Percentiles rank a stretch among this genome's conserved stretches.
These are phyloP conservation scores for Plestiodon gilberti DNA, from an alignment of 2,113 vertebrate genomes.

Conservation along the genomic window DNA sequence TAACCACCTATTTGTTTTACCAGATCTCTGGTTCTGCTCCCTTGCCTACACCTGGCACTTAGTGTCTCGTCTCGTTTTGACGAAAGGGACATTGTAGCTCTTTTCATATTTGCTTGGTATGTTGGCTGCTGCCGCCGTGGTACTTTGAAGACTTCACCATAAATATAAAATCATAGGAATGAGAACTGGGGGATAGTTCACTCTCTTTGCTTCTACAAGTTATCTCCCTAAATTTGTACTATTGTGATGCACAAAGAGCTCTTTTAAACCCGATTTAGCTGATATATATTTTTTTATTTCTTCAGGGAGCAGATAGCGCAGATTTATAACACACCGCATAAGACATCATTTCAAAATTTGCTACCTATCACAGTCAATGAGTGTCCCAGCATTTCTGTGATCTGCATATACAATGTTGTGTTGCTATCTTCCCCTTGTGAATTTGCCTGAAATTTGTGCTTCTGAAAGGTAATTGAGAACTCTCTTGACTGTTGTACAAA, in stretches of 20 bases:
- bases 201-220: neutral
- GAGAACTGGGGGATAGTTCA: neutral
- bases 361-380: constrained; percentile 8
- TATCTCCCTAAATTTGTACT: constrained; percentile 20
- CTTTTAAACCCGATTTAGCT: neutral
- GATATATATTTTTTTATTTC: neutral
- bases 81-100: neutral
- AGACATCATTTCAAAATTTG: constrained; percentile 22
- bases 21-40: neutral
- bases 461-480: constrained; percentile 41
- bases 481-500: constrained; percentile 47
- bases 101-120: neutral
- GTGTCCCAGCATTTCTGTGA: constrained; percentile 7
- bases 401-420: neutral
- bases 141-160: neutral
- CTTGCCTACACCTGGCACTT: neutral
- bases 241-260: neutral
- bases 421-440: constrained; percentile 14
- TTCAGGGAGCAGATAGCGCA: constrained; percentile 8
- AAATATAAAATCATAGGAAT: neutral
- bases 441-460: constrained; percentile 28
- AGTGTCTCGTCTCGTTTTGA: neutral
- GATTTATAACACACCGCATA: neutral
- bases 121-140: neutral
- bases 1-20: neutral